These are phyloP conservation scores for Epinephelus coioides DNA, from an alignment of 2,797 vertebrate genomes.

Conservation along the genomic window DNA sequence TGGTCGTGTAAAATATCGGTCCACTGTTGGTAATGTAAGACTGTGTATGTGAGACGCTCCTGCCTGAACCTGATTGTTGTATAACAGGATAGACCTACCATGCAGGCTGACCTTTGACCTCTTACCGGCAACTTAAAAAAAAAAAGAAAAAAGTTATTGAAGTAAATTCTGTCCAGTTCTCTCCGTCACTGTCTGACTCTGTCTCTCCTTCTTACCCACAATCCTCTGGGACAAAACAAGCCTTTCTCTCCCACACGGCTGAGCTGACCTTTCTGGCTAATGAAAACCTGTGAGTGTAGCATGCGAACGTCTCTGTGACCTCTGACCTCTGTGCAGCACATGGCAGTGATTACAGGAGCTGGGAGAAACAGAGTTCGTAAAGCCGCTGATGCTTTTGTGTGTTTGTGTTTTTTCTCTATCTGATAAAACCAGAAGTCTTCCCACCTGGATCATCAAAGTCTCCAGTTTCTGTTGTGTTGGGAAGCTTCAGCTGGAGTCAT, in stretches of 20 bases:
- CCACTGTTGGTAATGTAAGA: not conserved
- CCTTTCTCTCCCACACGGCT: constrained; percentile 11
- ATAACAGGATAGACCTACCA: not conserved
- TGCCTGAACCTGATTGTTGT: not conserved
- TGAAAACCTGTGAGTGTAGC: constrained; percentile 22
- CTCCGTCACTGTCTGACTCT: not conserved
- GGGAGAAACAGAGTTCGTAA: not conserved
- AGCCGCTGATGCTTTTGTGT: not conserved
- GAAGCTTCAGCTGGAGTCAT: too few species aligned
- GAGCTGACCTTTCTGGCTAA: constrained; percentile 27
- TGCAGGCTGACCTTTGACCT: constrained; percentile 24
- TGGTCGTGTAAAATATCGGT: not conserved
- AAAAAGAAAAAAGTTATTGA: too few species aligned
- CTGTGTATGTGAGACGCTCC: not conserved
- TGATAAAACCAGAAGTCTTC: not conserved
- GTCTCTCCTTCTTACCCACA: constrained; percentile 27
- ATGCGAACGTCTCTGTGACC: constrained; percentile 31
- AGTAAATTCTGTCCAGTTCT: not conserved
- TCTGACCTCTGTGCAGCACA: constrained; percentile 44
- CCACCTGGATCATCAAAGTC: not conserved
- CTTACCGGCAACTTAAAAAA: not conserved
- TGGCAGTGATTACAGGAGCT: constrained; percentile 40
- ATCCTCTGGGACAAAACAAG: constrained; percentile 24
- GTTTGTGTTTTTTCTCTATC: not conserved
- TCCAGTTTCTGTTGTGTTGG: not conserved